phyloP scores from a whole-genome alignment of 2,797 vertebrate species.

The Myotis daubentonii region DNA sequence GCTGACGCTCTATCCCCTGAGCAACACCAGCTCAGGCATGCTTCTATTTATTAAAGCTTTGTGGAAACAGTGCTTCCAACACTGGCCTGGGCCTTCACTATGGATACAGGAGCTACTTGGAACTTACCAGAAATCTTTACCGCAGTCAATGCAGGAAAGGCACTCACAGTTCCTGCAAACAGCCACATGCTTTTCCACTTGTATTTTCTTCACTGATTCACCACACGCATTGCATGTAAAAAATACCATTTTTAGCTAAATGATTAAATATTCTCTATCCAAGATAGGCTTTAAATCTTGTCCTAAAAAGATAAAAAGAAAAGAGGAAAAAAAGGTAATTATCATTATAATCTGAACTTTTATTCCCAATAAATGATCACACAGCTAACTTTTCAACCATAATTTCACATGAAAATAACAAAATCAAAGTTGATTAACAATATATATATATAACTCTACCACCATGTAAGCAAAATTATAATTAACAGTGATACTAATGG shows the following conservation, averaged over 20 bases:
- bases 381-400: background rate
- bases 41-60: background rate
- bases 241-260: constrained; percentile 91
- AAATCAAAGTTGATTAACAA: accelerated
- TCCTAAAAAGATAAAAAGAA: constrained; percentile 10
- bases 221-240: constrained; percentile 96
- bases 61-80: background rate
- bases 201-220: constrained; percentile 95
- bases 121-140: constrained; percentile 96
- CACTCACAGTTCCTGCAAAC: constrained; percentile 90
- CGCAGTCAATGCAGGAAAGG: constrained; percentile 98
- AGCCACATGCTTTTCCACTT: constrained; percentile 94
- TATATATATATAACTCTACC: background rate
- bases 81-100: background rate
- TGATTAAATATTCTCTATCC: background rate
- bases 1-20: too few species aligned
- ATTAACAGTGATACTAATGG: accelerated
- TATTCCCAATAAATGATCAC: background rate
- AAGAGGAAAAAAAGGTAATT: background rate
- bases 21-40: too few species aligned
- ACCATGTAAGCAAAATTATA: background rate
- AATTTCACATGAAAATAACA: background rate
- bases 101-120: accelerated
- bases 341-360: background rate
- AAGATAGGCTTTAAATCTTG: background rate